A percentile compares a stretch with the other conserved stretches of the same genome.
phyloP scores from a whole-genome alignment of 2,797 vertebrate genomes.

The Pseudomugil tenellus region DNA sequence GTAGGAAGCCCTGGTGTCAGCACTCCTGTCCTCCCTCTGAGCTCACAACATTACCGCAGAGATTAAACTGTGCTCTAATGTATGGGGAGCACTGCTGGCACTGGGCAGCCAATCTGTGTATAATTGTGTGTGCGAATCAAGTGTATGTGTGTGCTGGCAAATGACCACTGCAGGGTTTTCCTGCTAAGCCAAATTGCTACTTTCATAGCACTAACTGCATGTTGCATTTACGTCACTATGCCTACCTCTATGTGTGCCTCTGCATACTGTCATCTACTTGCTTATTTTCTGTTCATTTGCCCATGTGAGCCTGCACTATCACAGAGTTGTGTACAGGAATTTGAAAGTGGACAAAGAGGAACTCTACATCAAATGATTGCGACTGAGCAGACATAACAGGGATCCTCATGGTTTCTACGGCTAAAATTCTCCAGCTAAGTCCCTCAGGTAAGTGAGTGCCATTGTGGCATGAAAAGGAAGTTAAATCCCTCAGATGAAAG shows the following conservation, averaged over 20 bases:
- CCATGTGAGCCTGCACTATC: neutral
- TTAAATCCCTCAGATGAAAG: slow-evolving; percentile 59
- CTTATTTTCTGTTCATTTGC: neutral
- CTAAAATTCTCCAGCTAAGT: slow-evolving; percentile 47
- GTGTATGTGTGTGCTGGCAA: slow-evolving; percentile 47
- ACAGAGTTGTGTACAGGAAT: neutral
- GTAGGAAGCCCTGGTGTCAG: slow-evolving; percentile 74
- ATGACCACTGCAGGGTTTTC: slow-evolving; percentile 65
- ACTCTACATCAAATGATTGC: slow-evolving; percentile 17
- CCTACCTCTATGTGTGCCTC: slow-evolving; percentile 19
- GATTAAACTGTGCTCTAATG: slow-evolving; percentile 79
- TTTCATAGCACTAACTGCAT: slow-evolving; percentile 67
- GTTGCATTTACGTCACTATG: slow-evolving; percentile 48
- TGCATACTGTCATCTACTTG: neutral
- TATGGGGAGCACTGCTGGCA: slow-evolving; percentile 68
- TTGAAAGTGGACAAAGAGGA: neutral
- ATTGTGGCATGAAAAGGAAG: slow-evolving; percentile 29
- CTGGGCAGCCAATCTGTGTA: slow-evolving; percentile 18
- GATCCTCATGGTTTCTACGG: slow-evolving; percentile 31
- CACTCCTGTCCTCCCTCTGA: slow-evolving; percentile 76
- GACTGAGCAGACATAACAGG: slow-evolving; percentile 33
- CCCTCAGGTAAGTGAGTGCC: slow-evolving; percentile 52
- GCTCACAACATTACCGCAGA: slow-evolving; percentile 72
- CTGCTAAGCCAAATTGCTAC: slow-evolving; percentile 75
- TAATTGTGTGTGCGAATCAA: neutral